Evolutionary conservation across 2,113 vertebrate species (phyloP), one percentile per base, ranked within the genome.

Genomic region (Pygoscelis adeliae): DNA sequence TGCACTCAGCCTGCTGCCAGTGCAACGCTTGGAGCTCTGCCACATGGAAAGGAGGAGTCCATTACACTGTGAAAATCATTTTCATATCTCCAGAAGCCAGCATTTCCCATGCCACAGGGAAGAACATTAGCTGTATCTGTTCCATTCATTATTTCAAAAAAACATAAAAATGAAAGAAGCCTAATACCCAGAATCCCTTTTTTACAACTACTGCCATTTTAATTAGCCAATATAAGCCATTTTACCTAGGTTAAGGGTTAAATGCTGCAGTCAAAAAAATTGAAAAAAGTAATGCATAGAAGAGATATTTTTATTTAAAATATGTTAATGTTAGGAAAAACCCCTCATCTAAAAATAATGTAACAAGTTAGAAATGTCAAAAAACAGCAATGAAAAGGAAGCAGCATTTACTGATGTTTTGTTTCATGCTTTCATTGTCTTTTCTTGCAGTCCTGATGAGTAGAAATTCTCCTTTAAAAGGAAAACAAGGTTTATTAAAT

Each of bases 51-150:
- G 76, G 36, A 89, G 42, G 32, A 89, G 36, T 16, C 34, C 27
- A 53, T 34, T 78, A 80, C 53, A 49, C 30, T 86, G 67, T 80
- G 70, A 83, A 93, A 97, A 94, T 65, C 1, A 2, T 74, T 96
- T 94, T 93, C 52, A 2, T 90, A 92, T 91, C 93, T 94, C 50
- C 59, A 89, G 88, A 66, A 92, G 59, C 63, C 92, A 95, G 88
- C 17, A 94, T 61, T 93, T 93, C 93, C 87, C 81, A 59, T 74
- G 81, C 53, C 40, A 67, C 44, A 34, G 46, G 47, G n/a, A 83
- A 92, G 79, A 83, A 62, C 30, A 74, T 69, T 50, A 81, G 50
- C 59, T 1, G 3, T 91, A 85, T 69, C 66, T 81, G 50, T 81
- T 81, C 72, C 71, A 86, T 83, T 91, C 89, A 82, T 76, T 89